Percentiles rank a stretch among this genome's conserved stretches.
Evolutionary conservation across 2,888 invertebrate species (phyloP).

Genomic region (Oligia strigilis): DNA sequence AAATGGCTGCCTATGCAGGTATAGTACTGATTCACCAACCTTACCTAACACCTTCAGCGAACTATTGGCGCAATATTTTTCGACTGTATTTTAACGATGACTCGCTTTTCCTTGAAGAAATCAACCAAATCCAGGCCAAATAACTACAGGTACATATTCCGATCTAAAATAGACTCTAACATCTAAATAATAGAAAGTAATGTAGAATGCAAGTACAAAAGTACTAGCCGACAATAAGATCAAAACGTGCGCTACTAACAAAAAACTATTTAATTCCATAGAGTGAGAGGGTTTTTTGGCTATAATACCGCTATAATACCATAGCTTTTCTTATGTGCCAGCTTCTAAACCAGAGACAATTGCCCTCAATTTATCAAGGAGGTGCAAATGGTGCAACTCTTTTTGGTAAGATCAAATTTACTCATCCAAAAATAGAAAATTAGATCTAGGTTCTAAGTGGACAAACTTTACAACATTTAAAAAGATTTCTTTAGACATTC

Average conservation of each 20-base stretch:
- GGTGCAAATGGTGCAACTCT: constrained; percentile 41
- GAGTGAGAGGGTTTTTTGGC: constrained; percentile 74
- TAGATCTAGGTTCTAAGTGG: background rate
- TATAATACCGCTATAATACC: constrained; percentile 55
- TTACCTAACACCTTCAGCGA: constrained; percentile 63
- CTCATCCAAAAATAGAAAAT: background rate
- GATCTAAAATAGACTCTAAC: constrained; percentile 71
- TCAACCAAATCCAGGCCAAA: constrained; percentile 82
- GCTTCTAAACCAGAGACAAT: constrained; percentile 54
- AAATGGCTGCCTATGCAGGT: constrained; percentile 18
- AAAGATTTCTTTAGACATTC: background rate
- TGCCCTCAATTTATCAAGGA: constrained; percentile 56
- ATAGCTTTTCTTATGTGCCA: constrained; percentile 51
- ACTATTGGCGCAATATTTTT: constrained; percentile 69
- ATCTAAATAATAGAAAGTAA: constrained; percentile 65
- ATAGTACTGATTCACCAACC: constrained; percentile 50
- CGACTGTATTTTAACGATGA: constrained; percentile 73
- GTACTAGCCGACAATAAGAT: constrained; percentile 75
- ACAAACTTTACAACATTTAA: background rate
- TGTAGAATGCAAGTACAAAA: constrained; percentile 61
- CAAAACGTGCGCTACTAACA: constrained; percentile 77
- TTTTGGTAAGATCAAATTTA: constrained; percentile 17
- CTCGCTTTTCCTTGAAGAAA: constrained; percentile 80
- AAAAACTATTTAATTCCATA: constrained; percentile 83
- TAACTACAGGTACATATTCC: constrained; percentile 26